phyloP scores from a whole-genome alignment of 1,140 invertebrate species.

The Chironomus tepperi region DNA sequence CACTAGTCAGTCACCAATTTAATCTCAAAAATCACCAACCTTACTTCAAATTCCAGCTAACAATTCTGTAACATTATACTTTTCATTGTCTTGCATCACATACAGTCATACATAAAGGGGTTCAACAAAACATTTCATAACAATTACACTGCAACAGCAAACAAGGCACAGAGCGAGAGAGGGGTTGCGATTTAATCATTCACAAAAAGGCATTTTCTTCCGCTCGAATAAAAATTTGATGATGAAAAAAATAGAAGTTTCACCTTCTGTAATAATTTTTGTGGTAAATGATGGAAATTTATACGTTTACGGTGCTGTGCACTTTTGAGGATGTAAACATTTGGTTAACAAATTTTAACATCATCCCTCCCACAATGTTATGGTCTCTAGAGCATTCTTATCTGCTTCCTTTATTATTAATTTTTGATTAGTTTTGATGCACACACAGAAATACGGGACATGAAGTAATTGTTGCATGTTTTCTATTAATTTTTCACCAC shows the following conservation, averaged over 20 bases:
- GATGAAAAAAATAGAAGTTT: not conserved
- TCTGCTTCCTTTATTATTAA: not conserved
- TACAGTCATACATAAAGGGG: too few species aligned
- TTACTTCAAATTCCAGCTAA: too few species aligned
- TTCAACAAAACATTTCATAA: too few species aligned
- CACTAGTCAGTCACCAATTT: too few species aligned
- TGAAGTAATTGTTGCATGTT: not conserved
- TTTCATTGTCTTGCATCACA: too few species aligned
- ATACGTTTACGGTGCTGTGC: not conserved
- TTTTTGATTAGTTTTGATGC: too few species aligned
- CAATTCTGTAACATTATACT: too few species aligned
- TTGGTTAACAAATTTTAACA: constrained; percentile 7
- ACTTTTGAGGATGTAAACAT: not conserved
- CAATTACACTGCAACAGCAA: not conserved
- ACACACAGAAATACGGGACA: not conserved
- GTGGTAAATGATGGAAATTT: not conserved
- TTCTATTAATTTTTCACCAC: not conserved
- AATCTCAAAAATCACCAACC: too few species aligned
- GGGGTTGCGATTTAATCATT: not conserved
- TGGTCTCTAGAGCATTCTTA: not conserved
- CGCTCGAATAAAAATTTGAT: not conserved
- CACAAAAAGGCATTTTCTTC: not conserved
- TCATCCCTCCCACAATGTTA: not conserved
- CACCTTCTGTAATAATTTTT: constrained; percentile 14
- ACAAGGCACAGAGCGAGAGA: not conserved